Conservation (phyloP, 2,113 vertebrate genomes). For the Cephalopterus ornatus region DNA sequence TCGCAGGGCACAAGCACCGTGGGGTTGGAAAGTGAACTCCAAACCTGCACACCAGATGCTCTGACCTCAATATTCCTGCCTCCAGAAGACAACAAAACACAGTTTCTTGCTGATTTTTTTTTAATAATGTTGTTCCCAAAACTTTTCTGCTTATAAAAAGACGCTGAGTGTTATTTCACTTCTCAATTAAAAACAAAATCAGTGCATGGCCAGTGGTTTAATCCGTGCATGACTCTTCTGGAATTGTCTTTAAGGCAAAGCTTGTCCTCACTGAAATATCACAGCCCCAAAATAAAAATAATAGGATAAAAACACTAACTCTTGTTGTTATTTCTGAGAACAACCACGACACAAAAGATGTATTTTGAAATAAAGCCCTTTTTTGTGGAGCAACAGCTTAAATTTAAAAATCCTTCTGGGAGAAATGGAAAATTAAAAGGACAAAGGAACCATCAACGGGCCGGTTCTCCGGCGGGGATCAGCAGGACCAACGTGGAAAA, state of each 20-base stretch:
- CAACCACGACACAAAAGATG: not conserved
- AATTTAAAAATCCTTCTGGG: not conserved
- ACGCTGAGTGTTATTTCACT: not conserved
- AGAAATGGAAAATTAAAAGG: not conserved
- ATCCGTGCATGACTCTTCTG: not conserved
- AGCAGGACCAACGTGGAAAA: not conserved
- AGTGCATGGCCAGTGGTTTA: not conserved
- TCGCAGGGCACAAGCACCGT: not conserved
- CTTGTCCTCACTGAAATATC: not conserved
- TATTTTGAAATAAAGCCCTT: not conserved
- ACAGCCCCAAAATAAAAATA: not conserved
- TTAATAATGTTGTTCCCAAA: not conserved
- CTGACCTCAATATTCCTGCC: not conserved
- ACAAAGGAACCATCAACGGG: not conserved
- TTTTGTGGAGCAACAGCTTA: not conserved
- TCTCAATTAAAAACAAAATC: not conserved
- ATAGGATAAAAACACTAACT: not conserved
- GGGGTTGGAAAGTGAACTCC: not conserved
- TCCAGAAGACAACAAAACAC: not conserved
- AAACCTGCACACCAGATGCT: slow-evolving; percentile 39
- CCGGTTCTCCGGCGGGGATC: not conserved
- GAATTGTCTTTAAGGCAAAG: not conserved
- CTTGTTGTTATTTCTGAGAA: not conserved
- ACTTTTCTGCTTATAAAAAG: not conserved
- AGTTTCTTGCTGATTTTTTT: not conserved